Base-by-base conservation (phyloP, 2,113 vertebrate genomes). In the Cichladusa arquata region DNA sequence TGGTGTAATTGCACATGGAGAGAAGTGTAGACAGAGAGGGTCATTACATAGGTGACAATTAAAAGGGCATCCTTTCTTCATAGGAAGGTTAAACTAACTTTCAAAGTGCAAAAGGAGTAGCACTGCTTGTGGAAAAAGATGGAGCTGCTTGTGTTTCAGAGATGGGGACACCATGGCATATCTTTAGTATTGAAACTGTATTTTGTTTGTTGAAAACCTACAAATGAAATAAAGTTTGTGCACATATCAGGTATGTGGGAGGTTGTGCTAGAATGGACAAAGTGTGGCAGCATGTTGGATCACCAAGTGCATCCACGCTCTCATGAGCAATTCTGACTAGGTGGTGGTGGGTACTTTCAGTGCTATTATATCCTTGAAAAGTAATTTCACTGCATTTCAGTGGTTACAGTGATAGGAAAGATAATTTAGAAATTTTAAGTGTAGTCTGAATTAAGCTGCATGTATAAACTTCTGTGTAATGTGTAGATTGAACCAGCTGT, bases 191-290 rank as follows among this genome's bases (percentile, higher is more conserved):
- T 34, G 45, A 33, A 81, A 69, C 9, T 44, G 11, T 53, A 19
- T 56, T 79, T 72, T 61, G 10, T 76, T 33, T 36, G 66, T 31
- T 33, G 7, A 36, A 86, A 91, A 80, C 16, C 12, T 28, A 13
- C 26, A 22, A 33, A 65, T 61, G 19, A 79, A 87, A 15, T 16
- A 53, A 72, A 54, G 11, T 51, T 70, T 71, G 34, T 60, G 38
- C 33, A 80, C 22, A 19, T 44, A 24, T 4, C 1, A 0, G 4
- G 1, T 57, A 9, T 13, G 14, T 48, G 31, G 19, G 40, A 67
- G 25, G 22, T 31, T 72, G 40, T 61, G 28, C n/a, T 81, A 67
- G 14, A 80, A 42, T 54, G 38, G 26, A 45, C 73, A 6, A 84
- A 40, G 13, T 31, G 31, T 76, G 38, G 24, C 9, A 66, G 58